phyloP scores from a whole-genome alignment of 2,888 invertebrate genomes.

The Leptinotarsa haldemani region DNA sequence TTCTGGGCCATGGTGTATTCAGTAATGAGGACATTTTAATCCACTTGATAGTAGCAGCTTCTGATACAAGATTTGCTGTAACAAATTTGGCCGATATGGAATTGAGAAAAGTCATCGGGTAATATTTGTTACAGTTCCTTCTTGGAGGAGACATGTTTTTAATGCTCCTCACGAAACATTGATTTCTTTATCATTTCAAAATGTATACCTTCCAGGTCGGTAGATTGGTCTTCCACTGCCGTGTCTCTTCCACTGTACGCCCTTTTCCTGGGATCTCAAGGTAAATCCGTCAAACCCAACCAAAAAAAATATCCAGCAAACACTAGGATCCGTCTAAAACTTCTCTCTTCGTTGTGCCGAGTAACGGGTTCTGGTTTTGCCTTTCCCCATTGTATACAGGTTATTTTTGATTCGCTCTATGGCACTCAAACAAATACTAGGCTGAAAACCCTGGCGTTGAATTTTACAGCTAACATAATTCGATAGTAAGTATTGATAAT shows the following conservation, averaged over 20 bases:
- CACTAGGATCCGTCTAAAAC: constrained; percentile 85
- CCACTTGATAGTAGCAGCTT: constrained; percentile 85
- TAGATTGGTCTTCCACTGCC: constrained; percentile 81
- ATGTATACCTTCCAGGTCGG: constrained; percentile 68
- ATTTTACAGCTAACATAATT: constrained; percentile 84
- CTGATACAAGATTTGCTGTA: constrained; percentile 90
- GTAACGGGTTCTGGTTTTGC: constrained; percentile 78
- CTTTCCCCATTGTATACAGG: constrained; percentile 85
- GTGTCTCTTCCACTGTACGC: constrained; percentile 82
- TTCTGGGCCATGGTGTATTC: constrained; percentile 83
- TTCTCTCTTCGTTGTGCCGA: constrained; percentile 84
- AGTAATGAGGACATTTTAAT: constrained; percentile 79
- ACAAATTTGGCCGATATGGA: constrained; percentile 89
- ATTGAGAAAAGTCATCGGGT: constrained; percentile 82
- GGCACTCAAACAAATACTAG: constrained; percentile 86
- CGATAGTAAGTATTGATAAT: constrained; percentile 74
- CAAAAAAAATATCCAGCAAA: constrained; percentile 83
- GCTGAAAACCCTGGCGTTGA: constrained; percentile 83
- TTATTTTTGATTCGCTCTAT: constrained; percentile 88
- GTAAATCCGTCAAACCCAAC: constrained; percentile 71
- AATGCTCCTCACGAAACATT: not conserved
- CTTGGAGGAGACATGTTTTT: too few relatives aligned
- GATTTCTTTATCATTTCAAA: not conserved
- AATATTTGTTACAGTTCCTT: constrained; percentile 43
- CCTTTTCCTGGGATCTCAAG: constrained; percentile 80